phyloP scores from a whole-genome alignment of 23 tunicate species.

The Halocynthia aurantium region DNA sequence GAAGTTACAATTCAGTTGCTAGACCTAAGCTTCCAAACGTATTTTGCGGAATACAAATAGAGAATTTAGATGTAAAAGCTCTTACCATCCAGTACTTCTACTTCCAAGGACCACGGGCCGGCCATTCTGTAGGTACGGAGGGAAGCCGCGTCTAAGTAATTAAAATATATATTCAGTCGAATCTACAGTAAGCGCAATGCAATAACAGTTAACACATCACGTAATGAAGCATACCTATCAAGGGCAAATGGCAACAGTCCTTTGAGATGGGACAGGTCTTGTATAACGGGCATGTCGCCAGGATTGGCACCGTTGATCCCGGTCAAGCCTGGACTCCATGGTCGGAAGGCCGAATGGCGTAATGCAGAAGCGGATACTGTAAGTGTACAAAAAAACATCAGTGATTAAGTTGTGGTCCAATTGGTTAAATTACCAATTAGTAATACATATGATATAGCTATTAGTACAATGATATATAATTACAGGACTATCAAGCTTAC shows the following conservation, averaged over 20 bases:
- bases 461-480: neutral
- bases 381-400: too few relatives aligned
- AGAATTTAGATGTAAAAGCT: neutral
- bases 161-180: neutral
- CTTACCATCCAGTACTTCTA: neutral
- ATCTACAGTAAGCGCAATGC: neutral
- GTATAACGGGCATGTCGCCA: slow-evolving; percentile 12
- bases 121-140: slow-evolving; percentile 11
- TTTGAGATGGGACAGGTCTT: slow-evolving; percentile 22
- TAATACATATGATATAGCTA: too few relatives aligned
- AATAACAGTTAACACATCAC: neutral
- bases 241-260: slow-evolving; percentile 14
- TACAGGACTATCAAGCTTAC: neutral
- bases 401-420: too few relatives aligned
- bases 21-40: too few relatives aligned
- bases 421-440: too few relatives aligned
- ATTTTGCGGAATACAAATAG: too few relatives aligned
- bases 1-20: too few relatives aligned
- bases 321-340: slow-evolving; percentile 34
- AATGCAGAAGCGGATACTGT: slow-evolving; percentile 2
- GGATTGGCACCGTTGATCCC: slow-evolving; percentile 1
- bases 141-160: slow-evolving; percentile 9
- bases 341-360: slow-evolving; percentile 55
- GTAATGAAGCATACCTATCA: slow-evolving; percentile 11
- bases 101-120: slow-evolving; percentile 6